Evolutionary conservation across 92 coral and sea anemone genomes (phyloP), one percentile per base, ranked within the genome.

Genomic region (Hydrozoanthus gracilis): DNA sequence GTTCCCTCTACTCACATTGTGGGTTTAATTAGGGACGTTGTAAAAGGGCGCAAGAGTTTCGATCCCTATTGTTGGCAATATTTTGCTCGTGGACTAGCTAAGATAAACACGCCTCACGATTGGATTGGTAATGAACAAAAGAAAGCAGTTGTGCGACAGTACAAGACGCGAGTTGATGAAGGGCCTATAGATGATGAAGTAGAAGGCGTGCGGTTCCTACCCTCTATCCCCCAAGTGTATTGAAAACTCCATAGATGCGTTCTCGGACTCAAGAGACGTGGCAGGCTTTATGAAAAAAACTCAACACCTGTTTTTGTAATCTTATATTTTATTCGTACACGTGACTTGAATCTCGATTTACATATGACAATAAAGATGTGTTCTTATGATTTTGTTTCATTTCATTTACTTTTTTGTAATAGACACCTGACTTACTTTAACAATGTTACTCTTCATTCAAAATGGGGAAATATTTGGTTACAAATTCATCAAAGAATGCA

Each of bases 1-100:
- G 52, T 91, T 49, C 45, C 89, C 5, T 91, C 91, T 8, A 83
- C 83, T 54, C 93, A 91, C 71, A 46, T 91, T 76, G 89, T 64
- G 7, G 89, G 78, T 78, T 80, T 89, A 49, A 83, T 89, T 7
- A 87, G 89, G 15, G 89, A 87, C 51, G 49, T 86, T 55, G 61
- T 87, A 35, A 79, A 83, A 51, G 86, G 70, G 3, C 73, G 92
- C 12, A 86, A 89, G 74, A 86, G 86, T 1, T 86, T 86, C 12
- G 87, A 86, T 3, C 87, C 87, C 3, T 35, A 79, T n/a, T 76
- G 86, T 7, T 83, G 88, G 88, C 66, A 77, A 60, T 70, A 64
- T 75, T 88, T 88, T 51, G 85, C 91, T 11, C 54, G 73, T 44
- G 88, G 90, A 3, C 77, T 86, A 2, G 90, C 86, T 9, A 54